These are phyloP conservation scores for Aporophyla lueneburgensis DNA, from an alignment of 2,888 invertebrate species.

Conservation along the genomic window DNA sequence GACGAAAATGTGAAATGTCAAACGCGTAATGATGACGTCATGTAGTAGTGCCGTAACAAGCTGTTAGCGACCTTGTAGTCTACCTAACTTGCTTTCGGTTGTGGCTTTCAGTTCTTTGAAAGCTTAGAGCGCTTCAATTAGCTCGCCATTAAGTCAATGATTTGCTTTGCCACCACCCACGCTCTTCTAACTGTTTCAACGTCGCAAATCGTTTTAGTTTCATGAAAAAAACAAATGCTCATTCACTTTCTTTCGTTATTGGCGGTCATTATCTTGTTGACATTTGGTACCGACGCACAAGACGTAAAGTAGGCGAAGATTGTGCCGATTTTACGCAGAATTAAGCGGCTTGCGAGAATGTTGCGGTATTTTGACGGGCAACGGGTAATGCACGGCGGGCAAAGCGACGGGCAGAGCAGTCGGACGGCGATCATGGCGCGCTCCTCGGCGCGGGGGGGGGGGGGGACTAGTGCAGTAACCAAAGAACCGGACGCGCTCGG, in stretches of 20 bases:
- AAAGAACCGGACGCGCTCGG: slow-evolving; percentile 62
- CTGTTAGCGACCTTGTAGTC: slow-evolving; percentile 64
- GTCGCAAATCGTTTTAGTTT: slow-evolving; percentile 44
- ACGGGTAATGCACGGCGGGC: slow-evolving; percentile 55
- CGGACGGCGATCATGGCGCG: slow-evolving; percentile 51
- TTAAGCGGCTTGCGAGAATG: slow-evolving; percentile 58
- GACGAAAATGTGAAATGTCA: slow-evolving; percentile 55
- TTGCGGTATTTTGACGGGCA: slow-evolving; percentile 66
- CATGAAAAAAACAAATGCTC: slow-evolving; percentile 48
- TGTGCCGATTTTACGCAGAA: slow-evolving; percentile 57
- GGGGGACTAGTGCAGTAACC: slow-evolving; percentile 61
- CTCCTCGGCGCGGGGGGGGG: slow-evolving; percentile 23
- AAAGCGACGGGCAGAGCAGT: slow-evolving; percentile 44
- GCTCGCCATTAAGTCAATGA: slow-evolving; percentile 42
- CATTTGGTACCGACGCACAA: slow-evolving; percentile 53
- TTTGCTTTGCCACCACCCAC: slow-evolving; percentile 39
- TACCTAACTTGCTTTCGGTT: slow-evolving; percentile 47
- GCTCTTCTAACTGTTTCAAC: slow-evolving; percentile 32
- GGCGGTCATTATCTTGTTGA: slow-evolving; percentile 67
- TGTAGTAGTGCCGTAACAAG: slow-evolving; percentile 50
- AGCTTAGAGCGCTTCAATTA: slow-evolving; percentile 54
- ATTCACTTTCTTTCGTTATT: slow-evolving; percentile 65
- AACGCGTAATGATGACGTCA: slow-evolving; percentile 62
- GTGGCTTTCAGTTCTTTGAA: slow-evolving; percentile 55
- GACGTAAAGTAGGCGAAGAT: slow-evolving; percentile 53